Percentiles rank a stretch among this genome's conserved stretches.
Evolutionary conservation across 2,113 vertebrate genomes (phyloP).

Genomic region (Falco punctatus): DNA sequence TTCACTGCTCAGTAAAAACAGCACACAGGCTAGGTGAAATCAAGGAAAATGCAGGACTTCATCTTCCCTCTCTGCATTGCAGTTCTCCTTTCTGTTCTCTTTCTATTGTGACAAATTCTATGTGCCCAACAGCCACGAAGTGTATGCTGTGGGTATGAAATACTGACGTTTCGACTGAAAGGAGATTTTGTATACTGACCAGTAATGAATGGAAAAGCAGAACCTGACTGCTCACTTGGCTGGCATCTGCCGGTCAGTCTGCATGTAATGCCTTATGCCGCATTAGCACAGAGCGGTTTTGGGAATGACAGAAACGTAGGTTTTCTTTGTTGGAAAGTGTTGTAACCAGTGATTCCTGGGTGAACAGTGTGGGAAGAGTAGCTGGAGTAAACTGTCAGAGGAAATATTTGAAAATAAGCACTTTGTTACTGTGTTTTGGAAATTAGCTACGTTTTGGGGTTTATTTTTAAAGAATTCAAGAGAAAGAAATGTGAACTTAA

Average conservation of each 20-base stretch:
- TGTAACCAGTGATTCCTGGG: neutral
- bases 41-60: neutral
- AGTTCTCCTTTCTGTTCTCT: neutral
- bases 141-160: neutral
- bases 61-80: neutral
- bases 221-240: neutral
- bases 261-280: neutral
- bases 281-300: neutral
- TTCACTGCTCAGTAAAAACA: neutral
- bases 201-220: neutral
- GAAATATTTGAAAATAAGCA: neutral
- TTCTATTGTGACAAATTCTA: neutral
- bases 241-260: neutral
- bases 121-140: neutral
- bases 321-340: neutral
- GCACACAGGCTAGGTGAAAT: neutral
- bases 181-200: neutral
- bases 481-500: neutral
- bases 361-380: neutral
- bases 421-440: neutral
- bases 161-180: neutral
- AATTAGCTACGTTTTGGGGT: neutral
- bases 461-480: neutral
- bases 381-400: neutral
- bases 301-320: neutral